Percentiles rank a stretch among this genome's conserved stretches.
These are phyloP conservation scores for Synchiropus splendidus DNA, from an alignment of 2,113 vertebrate species.

Conservation along the genomic window DNA sequence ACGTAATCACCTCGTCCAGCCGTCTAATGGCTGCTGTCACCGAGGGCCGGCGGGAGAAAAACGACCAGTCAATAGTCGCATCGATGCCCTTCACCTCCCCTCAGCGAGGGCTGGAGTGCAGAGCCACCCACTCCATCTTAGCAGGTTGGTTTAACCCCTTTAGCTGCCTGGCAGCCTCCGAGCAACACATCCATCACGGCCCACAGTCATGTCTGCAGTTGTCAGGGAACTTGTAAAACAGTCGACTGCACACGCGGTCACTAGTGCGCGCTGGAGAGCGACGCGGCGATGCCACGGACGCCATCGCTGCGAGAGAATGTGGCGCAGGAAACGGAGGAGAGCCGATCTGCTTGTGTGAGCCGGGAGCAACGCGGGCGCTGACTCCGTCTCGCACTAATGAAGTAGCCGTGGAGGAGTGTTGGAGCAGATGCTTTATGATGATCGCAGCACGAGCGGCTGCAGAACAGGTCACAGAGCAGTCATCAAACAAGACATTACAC, in stretches of 20 bases:
- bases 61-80: slow-evolving; percentile 49
- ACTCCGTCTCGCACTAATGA: too few relatives aligned
- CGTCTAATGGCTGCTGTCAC: slow-evolving; percentile 60
- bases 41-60: slow-evolving; percentile 53
- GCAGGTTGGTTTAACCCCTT: slow-evolving; percentile 56
- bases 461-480: too few relatives aligned
- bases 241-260: slow-evolving; percentile 13
- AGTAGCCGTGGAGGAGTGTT: too few relatives aligned
- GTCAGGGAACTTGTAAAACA: slow-evolving; percentile 10
- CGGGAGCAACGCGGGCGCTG: too few relatives aligned
- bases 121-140: slow-evolving; percentile 53
- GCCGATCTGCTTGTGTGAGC: too few relatives aligned
- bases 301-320: too few relatives aligned
- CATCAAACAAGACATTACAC: too few relatives aligned
- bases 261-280: background rate
- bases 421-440: too few relatives aligned
- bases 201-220: slow-evolving; percentile 17
- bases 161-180: slow-evolving; percentile 35
- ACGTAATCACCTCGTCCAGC: slow-evolving; percentile 61
- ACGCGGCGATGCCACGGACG: too few relatives aligned
- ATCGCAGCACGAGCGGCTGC: too few relatives aligned
- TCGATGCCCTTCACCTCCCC: slow-evolving; percentile 61
- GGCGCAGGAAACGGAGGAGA: too few relatives aligned
- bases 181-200: slow-evolving; percentile 52
- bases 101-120: slow-evolving; percentile 54